A percentile compares a stretch with the other conserved stretches of the same genome.
These are phyloP conservation scores for Hemistola chrysoprasaria DNA, from an alignment of 2,888 invertebrate genomes.

Conservation along the genomic window DNA sequence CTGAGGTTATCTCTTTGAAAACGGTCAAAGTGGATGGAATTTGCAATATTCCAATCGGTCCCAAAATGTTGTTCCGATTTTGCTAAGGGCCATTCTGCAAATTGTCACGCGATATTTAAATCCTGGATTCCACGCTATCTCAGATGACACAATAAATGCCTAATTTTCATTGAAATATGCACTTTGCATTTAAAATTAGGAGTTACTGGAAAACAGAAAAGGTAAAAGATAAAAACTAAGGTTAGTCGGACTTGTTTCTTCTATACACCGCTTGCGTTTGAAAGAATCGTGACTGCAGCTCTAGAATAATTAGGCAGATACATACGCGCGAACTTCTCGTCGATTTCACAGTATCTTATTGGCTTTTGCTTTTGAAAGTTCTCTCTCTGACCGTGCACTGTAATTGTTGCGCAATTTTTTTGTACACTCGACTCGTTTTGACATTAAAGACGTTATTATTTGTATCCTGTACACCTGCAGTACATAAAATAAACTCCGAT, in stretches of 20 bases:
- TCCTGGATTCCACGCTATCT: constrained; percentile 21
- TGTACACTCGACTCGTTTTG: constrained; percentile 39
- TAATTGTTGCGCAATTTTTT: constrained; percentile 54
- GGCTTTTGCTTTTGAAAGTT: constrained; percentile 77
- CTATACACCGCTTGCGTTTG: constrained; percentile 43
- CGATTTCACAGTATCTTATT: constrained; percentile 72
- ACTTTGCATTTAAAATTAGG: background rate
- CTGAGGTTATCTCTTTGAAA: constrained; percentile 27
- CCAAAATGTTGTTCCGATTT: constrained; percentile 37
- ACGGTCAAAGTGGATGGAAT: constrained; percentile 44
- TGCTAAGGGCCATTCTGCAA: constrained; percentile 34
- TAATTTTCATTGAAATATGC: constrained; percentile 1
- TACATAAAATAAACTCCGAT: constrained; percentile 38
- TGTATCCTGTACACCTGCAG: constrained; percentile 48
- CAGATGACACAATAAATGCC: constrained; percentile 19
- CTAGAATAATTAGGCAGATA: constrained; percentile 70
- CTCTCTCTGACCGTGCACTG: constrained; percentile 40
- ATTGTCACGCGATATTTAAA: constrained; percentile 50
- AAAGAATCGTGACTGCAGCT: constrained; percentile 67
- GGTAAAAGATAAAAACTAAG: constrained; percentile 1
- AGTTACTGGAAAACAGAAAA: constrained; percentile 1
- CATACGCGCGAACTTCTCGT: constrained; percentile 50
- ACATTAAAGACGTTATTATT: constrained; percentile 47
- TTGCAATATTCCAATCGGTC: constrained; percentile 47
- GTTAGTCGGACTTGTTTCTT: constrained; percentile 4